Evolutionary conservation across 1,140 invertebrate genomes (phyloP).

Genomic region (Lucilia sericata): DNA sequence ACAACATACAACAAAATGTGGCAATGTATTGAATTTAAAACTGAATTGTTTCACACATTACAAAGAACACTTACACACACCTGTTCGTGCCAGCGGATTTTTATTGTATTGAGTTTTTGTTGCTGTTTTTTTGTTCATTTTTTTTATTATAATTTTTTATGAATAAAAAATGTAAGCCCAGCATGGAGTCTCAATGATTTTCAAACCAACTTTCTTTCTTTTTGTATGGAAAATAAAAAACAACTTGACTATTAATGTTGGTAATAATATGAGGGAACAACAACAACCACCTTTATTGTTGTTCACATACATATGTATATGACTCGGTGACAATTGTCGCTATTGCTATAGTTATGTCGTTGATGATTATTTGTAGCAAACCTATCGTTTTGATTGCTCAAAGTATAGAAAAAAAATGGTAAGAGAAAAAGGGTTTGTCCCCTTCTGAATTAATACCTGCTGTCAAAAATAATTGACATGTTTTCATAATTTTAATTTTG

Average conservation of each 20-base stretch:
- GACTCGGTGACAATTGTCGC: conserved; percentile 11
- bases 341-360: neutral
- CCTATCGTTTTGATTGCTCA: neutral
- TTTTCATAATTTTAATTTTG: neutral
- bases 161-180: neutral
- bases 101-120: neutral
- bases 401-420: neutral
- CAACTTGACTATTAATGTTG: conserved; percentile 12
- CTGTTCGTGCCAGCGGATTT: neutral
- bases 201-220: conserved; percentile 7
- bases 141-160: neutral
- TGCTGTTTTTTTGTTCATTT: neutral
- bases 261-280: neutral
- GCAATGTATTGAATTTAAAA: conserved; percentile 30
- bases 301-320: neutral
- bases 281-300: neutral
- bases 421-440: neutral
- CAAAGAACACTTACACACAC: neutral
- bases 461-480: conserved; percentile 1
- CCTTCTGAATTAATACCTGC: neutral
- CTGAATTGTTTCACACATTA: conserved; percentile 12
- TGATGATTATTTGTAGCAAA: neutral
- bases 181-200: conserved; percentile 8
- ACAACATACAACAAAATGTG: conserved; percentile 26
- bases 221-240: neutral